A percentile compares a stretch with the other conserved stretches of the same genome.
Conservation (phyloP, 2,113 vertebrate genomes). For the Leptosomus discolor region DNA sequence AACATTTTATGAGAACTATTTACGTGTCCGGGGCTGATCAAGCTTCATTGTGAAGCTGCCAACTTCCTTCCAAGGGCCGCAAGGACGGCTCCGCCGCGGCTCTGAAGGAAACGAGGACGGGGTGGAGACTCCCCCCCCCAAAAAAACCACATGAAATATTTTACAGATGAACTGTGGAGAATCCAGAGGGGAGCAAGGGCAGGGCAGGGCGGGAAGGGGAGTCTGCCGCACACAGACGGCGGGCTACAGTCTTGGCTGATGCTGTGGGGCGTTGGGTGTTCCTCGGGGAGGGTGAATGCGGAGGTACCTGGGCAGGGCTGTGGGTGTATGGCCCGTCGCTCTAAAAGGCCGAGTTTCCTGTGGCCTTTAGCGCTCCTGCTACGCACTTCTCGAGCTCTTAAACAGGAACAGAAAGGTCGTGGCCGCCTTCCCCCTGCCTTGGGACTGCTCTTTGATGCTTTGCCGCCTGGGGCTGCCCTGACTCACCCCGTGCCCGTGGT, state of each 20-base stretch:
- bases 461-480: neutral
- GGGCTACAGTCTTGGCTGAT: neutral
- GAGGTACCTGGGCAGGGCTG: neutral
- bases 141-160: neutral
- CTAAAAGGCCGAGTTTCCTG: neutral
- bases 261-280: accelerated
- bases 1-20: neutral
- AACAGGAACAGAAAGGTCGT: neutral
- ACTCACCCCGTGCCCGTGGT: neutral
- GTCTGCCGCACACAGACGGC: neutral
- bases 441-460: neutral
- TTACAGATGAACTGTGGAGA: neutral
- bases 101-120: neutral
- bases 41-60: neutral
- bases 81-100: accelerated
- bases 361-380: neutral
- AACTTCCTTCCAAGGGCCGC: neutral
- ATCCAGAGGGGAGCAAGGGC: neutral
- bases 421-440: accelerated
- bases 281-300: neutral
- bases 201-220: neutral
- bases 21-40: neutral
- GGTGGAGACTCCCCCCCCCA: neutral
- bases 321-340: neutral
- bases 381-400: neutral